Percentiles rank a stretch among this genome's conserved stretches.
These are phyloP conservation scores for Hypsibius dujardini DNA, from an alignment of 1,140 invertebrate species.

Conservation along the genomic window DNA sequence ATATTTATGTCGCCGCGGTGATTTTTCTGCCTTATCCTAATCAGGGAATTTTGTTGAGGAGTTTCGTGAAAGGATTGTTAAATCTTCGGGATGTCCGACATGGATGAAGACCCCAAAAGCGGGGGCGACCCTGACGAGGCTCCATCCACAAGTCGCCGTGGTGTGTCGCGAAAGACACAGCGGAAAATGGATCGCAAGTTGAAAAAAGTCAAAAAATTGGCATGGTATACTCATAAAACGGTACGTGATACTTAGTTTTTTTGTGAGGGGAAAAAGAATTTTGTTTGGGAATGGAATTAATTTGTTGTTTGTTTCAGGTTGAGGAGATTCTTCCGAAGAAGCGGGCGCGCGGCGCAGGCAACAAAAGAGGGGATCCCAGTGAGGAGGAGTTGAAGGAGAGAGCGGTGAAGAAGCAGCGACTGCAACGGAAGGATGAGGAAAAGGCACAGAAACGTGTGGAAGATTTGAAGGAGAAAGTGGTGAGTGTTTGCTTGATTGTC, in stretches of 20 bases:
- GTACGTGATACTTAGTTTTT: slow-evolving; percentile 18
- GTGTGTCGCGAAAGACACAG: slow-evolving; percentile 23
- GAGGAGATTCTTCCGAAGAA: not conserved
- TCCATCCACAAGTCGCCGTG: not conserved
- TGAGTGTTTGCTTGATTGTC: not conserved
- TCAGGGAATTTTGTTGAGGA: too few relatives aligned
- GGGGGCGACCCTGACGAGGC: too few relatives aligned
- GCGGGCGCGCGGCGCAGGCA: not conserved
- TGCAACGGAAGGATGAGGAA: slow-evolving; percentile 16
- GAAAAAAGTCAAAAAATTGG: slow-evolving; percentile 24
- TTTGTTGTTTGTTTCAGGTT: not conserved
- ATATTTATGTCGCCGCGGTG: too few relatives aligned
- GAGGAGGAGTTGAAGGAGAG: slow-evolving; percentile 11
- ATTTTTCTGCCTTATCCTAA: too few relatives aligned
- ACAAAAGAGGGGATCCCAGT: slow-evolving; percentile 17
- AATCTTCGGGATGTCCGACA: too few relatives aligned
- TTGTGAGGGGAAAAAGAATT: not conserved
- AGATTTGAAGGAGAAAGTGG: slow-evolving; percentile 22
- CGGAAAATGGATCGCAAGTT: slow-evolving; percentile 23
- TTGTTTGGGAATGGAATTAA: not conserved
- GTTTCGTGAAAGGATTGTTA: too few relatives aligned
- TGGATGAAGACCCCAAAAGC: too few relatives aligned
- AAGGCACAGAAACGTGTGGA: slow-evolving; percentile 22
- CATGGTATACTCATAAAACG: slow-evolving; percentile 20
- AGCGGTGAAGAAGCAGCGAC: slow-evolving; percentile 22